Evolutionary conservation across 2,113 vertebrate species (phyloP).

Genomic region (Oxyruncus cristatus): DNA sequence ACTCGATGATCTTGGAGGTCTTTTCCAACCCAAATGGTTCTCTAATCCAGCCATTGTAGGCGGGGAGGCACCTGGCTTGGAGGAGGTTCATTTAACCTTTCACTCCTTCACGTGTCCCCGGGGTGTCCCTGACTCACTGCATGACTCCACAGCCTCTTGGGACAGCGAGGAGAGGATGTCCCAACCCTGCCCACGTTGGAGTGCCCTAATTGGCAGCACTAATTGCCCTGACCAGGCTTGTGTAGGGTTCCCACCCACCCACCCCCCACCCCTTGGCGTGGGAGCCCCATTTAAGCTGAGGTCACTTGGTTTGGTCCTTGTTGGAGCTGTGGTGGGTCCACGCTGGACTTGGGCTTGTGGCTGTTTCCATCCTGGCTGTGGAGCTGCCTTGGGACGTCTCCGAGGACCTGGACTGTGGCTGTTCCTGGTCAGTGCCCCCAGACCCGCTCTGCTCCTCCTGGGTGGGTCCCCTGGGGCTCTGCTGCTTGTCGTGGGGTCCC

Average conservation of each 20-base stretch:
- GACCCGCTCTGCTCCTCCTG: not conserved
- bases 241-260: not conserved
- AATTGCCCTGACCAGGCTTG: not conserved
- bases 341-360: rapidly evolving
- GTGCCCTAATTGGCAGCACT: not conserved
- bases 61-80: not conserved
- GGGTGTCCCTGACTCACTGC: not conserved
- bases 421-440: not conserved
- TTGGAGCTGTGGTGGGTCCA: not conserved
- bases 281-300: not conserved
- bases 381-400: not conserved
- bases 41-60: rapidly evolving
- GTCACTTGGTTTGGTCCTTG: rapidly evolving
- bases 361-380: not conserved
- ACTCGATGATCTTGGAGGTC: not conserved
- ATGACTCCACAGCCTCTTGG: not conserved
- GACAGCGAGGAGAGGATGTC: not conserved
- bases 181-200: not conserved
- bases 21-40: not conserved
- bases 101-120: rapidly evolving
- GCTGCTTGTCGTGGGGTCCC: not conserved
- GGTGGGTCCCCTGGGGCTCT: not conserved
- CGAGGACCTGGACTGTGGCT: not conserved
- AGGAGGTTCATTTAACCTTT: rapidly evolving
- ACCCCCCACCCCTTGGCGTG: rapidly evolving